These are phyloP conservation scores for Galerucella nymphaeae DNA, from an alignment of 2,888 invertebrate genomes.

Conservation along the genomic window DNA sequence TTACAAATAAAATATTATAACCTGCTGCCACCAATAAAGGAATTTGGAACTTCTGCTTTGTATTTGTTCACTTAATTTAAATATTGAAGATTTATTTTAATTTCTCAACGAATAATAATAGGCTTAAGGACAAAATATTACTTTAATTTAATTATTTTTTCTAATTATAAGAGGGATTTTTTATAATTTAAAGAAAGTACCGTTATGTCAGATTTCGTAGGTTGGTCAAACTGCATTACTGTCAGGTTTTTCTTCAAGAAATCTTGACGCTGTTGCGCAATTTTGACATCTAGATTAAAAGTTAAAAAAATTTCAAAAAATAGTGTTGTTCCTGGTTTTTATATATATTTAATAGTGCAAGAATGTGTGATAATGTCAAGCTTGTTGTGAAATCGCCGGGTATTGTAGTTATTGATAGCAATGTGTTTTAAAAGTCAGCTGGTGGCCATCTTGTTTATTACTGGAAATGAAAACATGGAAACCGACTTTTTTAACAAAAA, in stretches of 20 bases:
- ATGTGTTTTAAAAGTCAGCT: conserved; percentile 57
- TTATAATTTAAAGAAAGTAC: conserved; percentile 25
- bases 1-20: not conserved
- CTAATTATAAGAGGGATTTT: not conserved
- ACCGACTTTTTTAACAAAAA: conserved; percentile 54
- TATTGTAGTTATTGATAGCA: conserved; percentile 36
- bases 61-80: not conserved
- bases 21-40: conserved; percentile 1
- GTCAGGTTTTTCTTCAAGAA: conserved; percentile 43
- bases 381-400: conserved; percentile 39
- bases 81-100: not conserved
- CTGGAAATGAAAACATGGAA: conserved; percentile 62
- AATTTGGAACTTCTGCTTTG: not conserved
- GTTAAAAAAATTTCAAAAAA: conserved; percentile 29
- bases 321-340: conserved; percentile 36
- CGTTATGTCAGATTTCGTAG: conserved; percentile 32
- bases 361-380: conserved; percentile 43
- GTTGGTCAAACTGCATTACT: conserved; percentile 34
- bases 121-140: not conserved
- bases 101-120: not conserved
- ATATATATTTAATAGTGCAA: conserved; percentile 33
- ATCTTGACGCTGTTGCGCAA: conserved; percentile 61
- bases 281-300: conserved; percentile 54
- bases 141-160: not conserved
- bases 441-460: conserved; percentile 64